phyloP scores from a whole-genome alignment of 2,797 vertebrate species.

The Oreochromis mossambicus region DNA sequence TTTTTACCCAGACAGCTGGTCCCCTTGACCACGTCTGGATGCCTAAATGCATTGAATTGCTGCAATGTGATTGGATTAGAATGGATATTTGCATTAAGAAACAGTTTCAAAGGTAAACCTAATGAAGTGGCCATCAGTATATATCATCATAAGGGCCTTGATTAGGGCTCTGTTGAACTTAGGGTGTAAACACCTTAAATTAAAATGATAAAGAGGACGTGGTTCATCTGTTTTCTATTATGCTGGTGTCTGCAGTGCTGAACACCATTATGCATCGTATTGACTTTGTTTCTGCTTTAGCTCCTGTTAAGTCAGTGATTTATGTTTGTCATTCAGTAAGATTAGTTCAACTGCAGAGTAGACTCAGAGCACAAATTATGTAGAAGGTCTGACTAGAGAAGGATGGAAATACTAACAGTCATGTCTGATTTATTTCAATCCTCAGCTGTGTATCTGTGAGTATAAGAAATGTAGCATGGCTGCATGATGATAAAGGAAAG shows the following conservation, averaged over 20 bases:
- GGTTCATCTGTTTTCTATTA: slow-evolving; percentile 8
- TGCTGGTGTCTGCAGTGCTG: background rate
- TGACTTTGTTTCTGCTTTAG: slow-evolving; percentile 10
- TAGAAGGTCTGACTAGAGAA: background rate
- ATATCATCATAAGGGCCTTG: background rate
- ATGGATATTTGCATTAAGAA: background rate
- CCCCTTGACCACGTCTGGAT: background rate
- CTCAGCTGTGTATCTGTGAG: background rate
- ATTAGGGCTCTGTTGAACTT: background rate
- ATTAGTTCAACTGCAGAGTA: slow-evolving; percentile 2
- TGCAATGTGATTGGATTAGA: background rate
- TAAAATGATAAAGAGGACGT: background rate
- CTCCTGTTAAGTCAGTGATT: slow-evolving; percentile 25
- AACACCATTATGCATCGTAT: background rate
- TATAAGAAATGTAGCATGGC: background rate
- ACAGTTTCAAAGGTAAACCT: background rate
- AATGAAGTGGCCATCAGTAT: background rate
- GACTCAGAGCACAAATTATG: background rate
- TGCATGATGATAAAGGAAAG: background rate
- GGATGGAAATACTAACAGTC: background rate
- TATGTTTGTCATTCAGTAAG: background rate
- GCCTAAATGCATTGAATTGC: background rate
- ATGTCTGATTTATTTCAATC: background rate
- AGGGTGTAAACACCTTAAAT: background rate
- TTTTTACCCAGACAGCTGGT: background rate